Percentiles rank a stretch among this genome's conserved stretches.
Conservation (phyloP, 2,888 invertebrate species). For the Lucinisca nassula region DNA sequence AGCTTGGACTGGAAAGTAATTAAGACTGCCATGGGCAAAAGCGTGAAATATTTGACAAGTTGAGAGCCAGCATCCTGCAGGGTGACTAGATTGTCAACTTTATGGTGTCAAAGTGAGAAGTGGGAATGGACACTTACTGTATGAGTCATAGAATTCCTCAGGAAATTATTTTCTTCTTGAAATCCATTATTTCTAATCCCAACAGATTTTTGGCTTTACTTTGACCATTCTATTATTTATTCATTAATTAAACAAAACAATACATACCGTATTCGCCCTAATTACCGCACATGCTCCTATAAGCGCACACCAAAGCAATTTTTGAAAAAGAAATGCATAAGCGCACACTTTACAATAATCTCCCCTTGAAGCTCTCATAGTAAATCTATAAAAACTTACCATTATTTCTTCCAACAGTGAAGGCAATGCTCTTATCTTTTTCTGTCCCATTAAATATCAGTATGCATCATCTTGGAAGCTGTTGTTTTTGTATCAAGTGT, state of each 20-base stretch:
- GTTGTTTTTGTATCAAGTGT: too few relatives aligned
- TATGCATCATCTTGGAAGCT: too few relatives aligned
- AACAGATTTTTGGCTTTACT: background rate
- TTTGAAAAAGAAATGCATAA: too few relatives aligned
- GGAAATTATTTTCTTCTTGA: background rate
- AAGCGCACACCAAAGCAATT: too few relatives aligned
- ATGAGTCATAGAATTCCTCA: constrained; percentile 1
- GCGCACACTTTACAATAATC: too few relatives aligned
- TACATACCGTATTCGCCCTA: too few relatives aligned
- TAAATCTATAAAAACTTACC: too few relatives aligned
- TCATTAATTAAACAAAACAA: background rate
- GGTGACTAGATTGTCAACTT: background rate
- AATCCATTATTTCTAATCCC: background rate
- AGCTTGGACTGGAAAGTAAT: background rate
- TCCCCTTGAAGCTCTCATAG: too few relatives aligned
- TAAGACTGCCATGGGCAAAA: background rate
- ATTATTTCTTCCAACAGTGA: too few relatives aligned
- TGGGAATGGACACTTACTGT: background rate
- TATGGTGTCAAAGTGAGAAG: background rate
- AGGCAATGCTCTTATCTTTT: too few relatives aligned
- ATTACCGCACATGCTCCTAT: too few relatives aligned
- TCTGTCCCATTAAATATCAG: too few relatives aligned
- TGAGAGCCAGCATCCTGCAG: background rate
- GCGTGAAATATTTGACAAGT: background rate
- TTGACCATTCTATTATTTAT: background rate